Evolutionary conservation across 2,797 vertebrate genomes (phyloP), one percentile per base, ranked within the genome.

Genomic region (Paedocypris micromegethes): DNA sequence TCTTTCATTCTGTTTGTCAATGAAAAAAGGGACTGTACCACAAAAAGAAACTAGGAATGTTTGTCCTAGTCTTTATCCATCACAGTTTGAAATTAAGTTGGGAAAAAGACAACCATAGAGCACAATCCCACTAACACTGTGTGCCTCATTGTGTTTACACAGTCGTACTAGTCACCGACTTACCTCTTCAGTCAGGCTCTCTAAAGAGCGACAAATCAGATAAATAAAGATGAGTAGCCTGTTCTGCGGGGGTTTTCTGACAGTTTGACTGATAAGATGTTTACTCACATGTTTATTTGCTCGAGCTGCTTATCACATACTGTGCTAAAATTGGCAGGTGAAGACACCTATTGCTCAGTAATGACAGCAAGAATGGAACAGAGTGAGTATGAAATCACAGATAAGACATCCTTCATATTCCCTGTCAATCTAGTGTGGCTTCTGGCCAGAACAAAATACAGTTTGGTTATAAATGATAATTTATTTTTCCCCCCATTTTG

Each of bases 361-460:
- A 80, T 83, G 84, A 87, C 80, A 83, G 78, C 4, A 53, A 77
- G 81, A 80, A 84, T 82, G 80, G 83, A 83, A 77, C 83, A 78
- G 81, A 86, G 70, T 76, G 78, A 84, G 57, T 72, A 72, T 77
- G 67, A 73, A 79, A 72, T 78, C 70, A 46, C 60, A 66, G 37
- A 80, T 81, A 77, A 84, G 82, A 54, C 49, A n/a, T 46, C 66
- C 81, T 80, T 81, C 83, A 82, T 80, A 81, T 72, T 58, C 66
- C 52, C 59, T 57, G 56, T 41, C 40, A 59, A 72, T 76, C 66
- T 85, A 81, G 62, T 69, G 51, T 61, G 53, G 37, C 68, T 50
- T 62, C 64, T 5, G 57, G 68, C 23, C 6, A 49, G 46, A 70
- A 57, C 58, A 23, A 23, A 54, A 62, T 48, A 7, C 23, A 5